These are phyloP conservation scores for Auanema sp. DNA, from an alignment of 2,888 invertebrate genomes.

Conservation along the genomic window DNA sequence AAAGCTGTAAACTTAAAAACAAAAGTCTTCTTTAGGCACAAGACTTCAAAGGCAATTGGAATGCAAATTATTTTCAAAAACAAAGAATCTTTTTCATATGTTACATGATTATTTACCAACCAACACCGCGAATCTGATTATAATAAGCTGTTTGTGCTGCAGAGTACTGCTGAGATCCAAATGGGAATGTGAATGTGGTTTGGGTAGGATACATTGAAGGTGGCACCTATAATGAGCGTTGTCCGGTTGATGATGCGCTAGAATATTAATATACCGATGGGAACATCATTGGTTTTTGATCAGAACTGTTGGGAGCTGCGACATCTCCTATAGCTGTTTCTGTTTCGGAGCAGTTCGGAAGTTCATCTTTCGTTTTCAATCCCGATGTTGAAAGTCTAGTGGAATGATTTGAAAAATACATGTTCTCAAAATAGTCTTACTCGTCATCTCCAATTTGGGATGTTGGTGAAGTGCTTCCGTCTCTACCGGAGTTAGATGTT, in stretches of 20 bases:
- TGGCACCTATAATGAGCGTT: conserved; percentile 13
- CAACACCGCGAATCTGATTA: conserved; percentile 22
- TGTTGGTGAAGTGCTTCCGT: conserved; percentile 26
- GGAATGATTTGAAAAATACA: not conserved
- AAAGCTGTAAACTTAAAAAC: too few relatives aligned
- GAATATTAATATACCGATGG: not conserved
- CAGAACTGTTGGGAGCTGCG: not conserved
- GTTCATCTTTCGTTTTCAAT: conserved; percentile 15
- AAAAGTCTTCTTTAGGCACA: too few relatives aligned
- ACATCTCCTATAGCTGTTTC: conserved; percentile 12
- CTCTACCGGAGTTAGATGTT: conserved; percentile 15
- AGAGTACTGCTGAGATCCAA: conserved; percentile 19
- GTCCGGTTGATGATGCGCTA: not conserved
- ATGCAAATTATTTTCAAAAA: too few relatives aligned
- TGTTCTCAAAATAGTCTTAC: conserved; percentile 1
- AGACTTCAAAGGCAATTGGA: too few relatives aligned
- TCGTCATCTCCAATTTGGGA: conserved; percentile 27
- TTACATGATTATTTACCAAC: conserved; percentile 12
- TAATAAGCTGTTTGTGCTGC: conserved; percentile 20
- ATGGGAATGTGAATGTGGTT: conserved; percentile 18
- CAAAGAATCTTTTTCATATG: too few relatives aligned
- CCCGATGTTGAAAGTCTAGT: conserved; percentile 9
- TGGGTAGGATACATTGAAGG: conserved; percentile 18
- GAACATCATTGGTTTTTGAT: conserved; percentile 20
- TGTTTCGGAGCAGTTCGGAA: conserved; percentile 12